Evolutionary conservation across 2,113 vertebrate genomes (phyloP).

Genomic region (Nothocercus julius): DNA sequence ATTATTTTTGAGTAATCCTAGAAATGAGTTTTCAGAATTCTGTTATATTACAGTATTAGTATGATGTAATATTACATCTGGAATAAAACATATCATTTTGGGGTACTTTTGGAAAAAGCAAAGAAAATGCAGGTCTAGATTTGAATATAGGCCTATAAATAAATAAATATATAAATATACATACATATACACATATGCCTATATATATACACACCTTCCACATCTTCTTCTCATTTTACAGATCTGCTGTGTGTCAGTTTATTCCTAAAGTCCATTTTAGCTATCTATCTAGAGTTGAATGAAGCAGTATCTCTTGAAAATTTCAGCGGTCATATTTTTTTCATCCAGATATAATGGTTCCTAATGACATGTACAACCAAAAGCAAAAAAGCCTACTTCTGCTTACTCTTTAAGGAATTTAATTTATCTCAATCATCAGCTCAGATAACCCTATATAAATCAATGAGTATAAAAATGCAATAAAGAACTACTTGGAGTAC

Average conservation of each 20-base stretch:
- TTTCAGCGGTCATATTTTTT: not conserved
- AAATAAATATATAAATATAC: too few species aligned
- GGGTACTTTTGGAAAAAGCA: not conserved
- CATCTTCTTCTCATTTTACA: not conserved
- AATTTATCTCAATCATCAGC: not conserved
- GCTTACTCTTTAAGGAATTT: not conserved
- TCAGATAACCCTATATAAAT: not conserved
- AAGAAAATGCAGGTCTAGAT: not conserved
- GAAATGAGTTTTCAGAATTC: not conserved
- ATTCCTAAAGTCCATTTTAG: not conserved
- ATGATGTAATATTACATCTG: not conserved
- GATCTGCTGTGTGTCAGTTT: not conserved
- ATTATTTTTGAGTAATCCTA: not conserved
- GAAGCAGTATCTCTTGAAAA: not conserved
- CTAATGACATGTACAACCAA: not conserved
- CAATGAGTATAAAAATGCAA: not conserved
- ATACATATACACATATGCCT: too few species aligned
- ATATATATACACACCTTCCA: too few species aligned
- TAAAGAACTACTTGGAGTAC: not conserved
- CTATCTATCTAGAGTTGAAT: not conserved
- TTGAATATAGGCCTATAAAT: not conserved
- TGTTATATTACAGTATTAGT: not conserved
- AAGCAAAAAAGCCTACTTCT: not conserved
- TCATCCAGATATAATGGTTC: not conserved
- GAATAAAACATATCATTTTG: not conserved